Conservation (phyloP, 2,888 invertebrate species). For the Tetropium fuscum region DNA sequence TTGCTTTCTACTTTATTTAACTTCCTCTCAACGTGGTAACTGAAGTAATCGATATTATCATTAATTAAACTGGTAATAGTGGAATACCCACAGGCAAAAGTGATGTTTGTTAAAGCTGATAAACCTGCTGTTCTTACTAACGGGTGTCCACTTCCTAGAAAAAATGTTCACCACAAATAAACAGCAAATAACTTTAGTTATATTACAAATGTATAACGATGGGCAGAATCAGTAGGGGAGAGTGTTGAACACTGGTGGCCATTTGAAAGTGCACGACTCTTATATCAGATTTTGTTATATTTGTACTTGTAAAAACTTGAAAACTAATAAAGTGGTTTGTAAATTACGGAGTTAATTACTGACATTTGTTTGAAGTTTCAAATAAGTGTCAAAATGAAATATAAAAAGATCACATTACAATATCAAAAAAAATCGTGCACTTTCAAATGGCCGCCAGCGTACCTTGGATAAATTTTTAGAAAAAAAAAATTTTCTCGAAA, state of each 20-base stretch:
- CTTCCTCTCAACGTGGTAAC: slow-evolving; percentile 75
- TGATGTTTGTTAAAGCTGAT: slow-evolving; percentile 70
- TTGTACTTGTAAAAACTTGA: background rate
- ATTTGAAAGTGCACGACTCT: no score
- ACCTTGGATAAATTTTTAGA: slow-evolving; percentile 16
- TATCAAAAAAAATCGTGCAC: no score
- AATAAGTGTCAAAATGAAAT: no score
- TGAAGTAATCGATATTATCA: slow-evolving; percentile 79
- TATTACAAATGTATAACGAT: background rate
- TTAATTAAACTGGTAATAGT: slow-evolving; percentile 73
- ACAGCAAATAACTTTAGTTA: background rate
- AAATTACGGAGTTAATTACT: no score
- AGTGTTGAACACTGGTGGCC: no score
- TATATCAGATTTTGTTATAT: no score
- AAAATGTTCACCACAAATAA: slow-evolving; percentile 9
- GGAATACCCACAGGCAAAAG: slow-evolving; percentile 69
- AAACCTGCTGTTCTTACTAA: slow-evolving; percentile 74
- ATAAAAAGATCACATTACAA: no score
- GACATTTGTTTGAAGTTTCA: no score
- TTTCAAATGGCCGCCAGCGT: no score
- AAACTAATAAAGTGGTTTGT: background rate
- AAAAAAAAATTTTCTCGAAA: no score
- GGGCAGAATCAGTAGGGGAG: no score
- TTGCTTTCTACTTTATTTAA: slow-evolving; percentile 74
- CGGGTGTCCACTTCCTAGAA: slow-evolving; percentile 74